Base-by-base conservation (phyloP, 2,113 vertebrate genomes). In the Corythoichthys haematopterus region DNA sequence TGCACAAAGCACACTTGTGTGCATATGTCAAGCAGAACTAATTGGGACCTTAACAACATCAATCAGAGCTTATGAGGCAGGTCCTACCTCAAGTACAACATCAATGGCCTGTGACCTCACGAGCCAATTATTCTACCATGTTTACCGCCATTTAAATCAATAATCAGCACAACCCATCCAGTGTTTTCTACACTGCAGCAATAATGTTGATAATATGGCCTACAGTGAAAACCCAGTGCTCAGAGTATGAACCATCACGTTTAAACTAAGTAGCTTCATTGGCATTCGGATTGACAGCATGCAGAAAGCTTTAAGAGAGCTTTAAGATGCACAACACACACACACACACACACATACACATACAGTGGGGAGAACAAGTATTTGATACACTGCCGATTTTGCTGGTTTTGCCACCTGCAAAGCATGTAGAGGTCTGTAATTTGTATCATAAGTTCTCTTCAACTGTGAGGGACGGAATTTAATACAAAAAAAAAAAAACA, bases 221-320 rank as follows among this genome's bases (percentile, higher is more conserved):
- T 40, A 59, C 73, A 37, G n/a, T 70, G 38, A 11, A 16, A 37
- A 66, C 57, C 47, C 64, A 66, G 53, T 69, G 58, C 50, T 72
- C 46, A 43, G 11, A 45, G 4, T 77, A 63, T 59, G 57, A 51
- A 82, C 52, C 59, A 61, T 72, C 78, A 84, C 83, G 48, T 76
- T 79, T 83, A 45, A 57, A 76, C 65, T 61, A 45, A 66, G 69
- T 75, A 73, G 76, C 48, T 74, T 68, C 74, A 65, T 70, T 66
- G 35, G 55, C 67, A 51, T 65, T 59, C 74, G 68, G 37, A 53
- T 58, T 78, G 85, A 86, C 65, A 46, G 84, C 78, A 80, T 66
- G 15, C 60, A 59, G 64, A 70, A 60, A 68, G 65, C 77, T 61
- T 65, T 74, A 71, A 28, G 53, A 58, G 56, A 0, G 8, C 68